phyloP scores from a whole-genome alignment of 2,797 vertebrate genomes.

The Thripadectes ignobilis region DNA sequence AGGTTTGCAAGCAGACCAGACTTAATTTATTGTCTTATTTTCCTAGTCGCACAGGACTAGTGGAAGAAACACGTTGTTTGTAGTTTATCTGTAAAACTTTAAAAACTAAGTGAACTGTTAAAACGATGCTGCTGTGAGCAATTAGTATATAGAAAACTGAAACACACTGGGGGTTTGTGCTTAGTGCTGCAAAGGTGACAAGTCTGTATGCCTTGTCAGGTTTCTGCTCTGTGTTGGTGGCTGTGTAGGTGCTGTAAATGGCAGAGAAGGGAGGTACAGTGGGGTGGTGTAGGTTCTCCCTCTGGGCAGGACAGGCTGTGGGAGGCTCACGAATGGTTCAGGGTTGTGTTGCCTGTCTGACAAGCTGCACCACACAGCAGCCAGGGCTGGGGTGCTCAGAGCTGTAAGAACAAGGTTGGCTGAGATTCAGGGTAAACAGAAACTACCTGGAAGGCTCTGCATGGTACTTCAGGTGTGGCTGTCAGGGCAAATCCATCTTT shows the following conservation, averaged over 20 bases:
- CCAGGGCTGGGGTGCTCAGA: background rate
- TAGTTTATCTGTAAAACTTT: background rate
- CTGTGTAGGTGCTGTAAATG: background rate
- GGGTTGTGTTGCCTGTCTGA: background rate
- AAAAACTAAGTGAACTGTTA: background rate
- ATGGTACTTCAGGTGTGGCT: background rate
- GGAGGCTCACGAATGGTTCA: background rate
- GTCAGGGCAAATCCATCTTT: background rate
- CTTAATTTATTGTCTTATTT: background rate
- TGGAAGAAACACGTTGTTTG: background rate
- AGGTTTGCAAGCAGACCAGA: background rate
- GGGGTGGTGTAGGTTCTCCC: background rate
- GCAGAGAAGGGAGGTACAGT: background rate
- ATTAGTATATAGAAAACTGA: background rate
- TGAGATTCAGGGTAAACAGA: background rate
- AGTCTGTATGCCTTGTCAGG: background rate
- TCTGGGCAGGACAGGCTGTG: background rate
- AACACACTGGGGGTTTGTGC: background rate
- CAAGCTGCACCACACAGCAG: background rate
- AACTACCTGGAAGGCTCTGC: background rate
- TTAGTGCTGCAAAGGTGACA: background rate
- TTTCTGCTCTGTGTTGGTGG: background rate
- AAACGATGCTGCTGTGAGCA: background rate
- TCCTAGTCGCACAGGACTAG: background rate
- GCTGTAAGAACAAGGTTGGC: background rate